Percentiles rank a stretch among this genome's conserved stretches.
These are phyloP conservation scores for Acestrorhynchus altus DNA, from an alignment of 2,797 vertebrate genomes.

Conservation along the genomic window DNA sequence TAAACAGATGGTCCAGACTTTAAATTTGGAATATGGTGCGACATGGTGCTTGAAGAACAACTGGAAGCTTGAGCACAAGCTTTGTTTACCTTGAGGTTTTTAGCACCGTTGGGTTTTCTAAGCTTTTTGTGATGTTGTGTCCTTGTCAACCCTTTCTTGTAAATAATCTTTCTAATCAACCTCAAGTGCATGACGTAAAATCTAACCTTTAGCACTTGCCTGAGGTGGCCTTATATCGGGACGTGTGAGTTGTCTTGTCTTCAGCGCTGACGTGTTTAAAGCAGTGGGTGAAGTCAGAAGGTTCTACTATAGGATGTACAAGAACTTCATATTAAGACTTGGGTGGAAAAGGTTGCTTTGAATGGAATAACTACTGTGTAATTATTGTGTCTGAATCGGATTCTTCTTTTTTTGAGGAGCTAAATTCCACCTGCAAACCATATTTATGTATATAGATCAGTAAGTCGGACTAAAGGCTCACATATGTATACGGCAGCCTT, in stretches of 20 bases:
- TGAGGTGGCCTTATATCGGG: slow-evolving; percentile 69
- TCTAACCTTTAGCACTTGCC: slow-evolving; percentile 63
- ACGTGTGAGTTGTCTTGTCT: slow-evolving; percentile 20
- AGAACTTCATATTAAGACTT: background rate
- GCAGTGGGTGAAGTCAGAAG: slow-evolving; percentile 16
- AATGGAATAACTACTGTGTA: slow-evolving; percentile 30
- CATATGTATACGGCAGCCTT: too few species aligned
- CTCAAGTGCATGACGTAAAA: slow-evolving; percentile 39
- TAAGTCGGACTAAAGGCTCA: too few species aligned
- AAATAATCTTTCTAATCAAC: slow-evolving; percentile 35
- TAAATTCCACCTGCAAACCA: background rate
- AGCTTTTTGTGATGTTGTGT: background rate
- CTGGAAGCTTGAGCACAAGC: slow-evolving; percentile 8
- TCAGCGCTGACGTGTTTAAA: slow-evolving; percentile 17
- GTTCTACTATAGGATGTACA: slow-evolving; percentile 2
- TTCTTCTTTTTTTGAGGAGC: slow-evolving; percentile 32
- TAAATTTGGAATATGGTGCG: background rate
- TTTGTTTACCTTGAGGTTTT: slow-evolving; percentile 12
- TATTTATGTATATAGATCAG: background rate
- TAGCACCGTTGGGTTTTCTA: slow-evolving; percentile 8
- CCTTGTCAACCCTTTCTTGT: slow-evolving; percentile 25
- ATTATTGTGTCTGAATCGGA: slow-evolving; percentile 28
- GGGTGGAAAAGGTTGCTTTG: slow-evolving; percentile 16
- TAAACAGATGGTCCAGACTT: background rate
- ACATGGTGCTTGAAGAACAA: slow-evolving; percentile 24